phyloP scores from a whole-genome alignment of 2,888 invertebrate genomes.

The Physocephala rufipes region DNA sequence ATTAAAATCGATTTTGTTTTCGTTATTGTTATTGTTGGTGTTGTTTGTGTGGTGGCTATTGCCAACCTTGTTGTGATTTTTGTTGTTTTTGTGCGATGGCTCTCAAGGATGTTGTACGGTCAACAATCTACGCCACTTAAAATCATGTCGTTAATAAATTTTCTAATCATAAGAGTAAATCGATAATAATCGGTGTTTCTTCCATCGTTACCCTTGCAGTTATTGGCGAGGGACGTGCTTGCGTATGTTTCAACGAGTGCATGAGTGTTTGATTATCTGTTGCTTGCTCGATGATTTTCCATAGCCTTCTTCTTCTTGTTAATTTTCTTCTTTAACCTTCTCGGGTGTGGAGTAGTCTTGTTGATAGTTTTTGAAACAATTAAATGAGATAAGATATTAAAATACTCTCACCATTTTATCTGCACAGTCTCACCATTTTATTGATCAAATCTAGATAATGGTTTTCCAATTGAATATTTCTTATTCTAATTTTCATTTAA shows the following conservation, averaged over 20 bases:
- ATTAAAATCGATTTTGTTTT: slow-evolving; percentile 30
- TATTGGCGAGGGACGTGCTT: too few relatives aligned
- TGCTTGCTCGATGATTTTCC: too few relatives aligned
- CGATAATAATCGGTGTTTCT: background rate
- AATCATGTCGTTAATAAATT: slow-evolving; percentile 19
- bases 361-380: slow-evolving; percentile 41
- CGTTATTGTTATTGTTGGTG: slow-evolving; percentile 17
- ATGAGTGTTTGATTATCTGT: background rate
- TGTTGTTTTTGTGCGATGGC: slow-evolving; percentile 19
- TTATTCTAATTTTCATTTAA: too few relatives aligned
- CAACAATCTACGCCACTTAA: slow-evolving; percentile 19
- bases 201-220: background rate
- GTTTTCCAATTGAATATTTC: too few relatives aligned
- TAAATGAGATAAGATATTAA: slow-evolving; percentile 42
- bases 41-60: slow-evolving; percentile 17
- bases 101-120: too few relatives aligned
- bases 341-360: slow-evolving; percentile 31
- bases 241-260: too few relatives aligned
- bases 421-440: too few relatives aligned
- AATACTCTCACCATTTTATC: background rate
- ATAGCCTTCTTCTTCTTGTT: background rate
- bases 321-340: background rate
- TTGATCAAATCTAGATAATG: too few relatives aligned
- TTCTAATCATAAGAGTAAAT: slow-evolving; percentile 3
- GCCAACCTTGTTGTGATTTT: background rate